These are phyloP conservation scores for Orchestes rusci DNA, from an alignment of 2,888 invertebrate species.

Conservation along the genomic window DNA sequence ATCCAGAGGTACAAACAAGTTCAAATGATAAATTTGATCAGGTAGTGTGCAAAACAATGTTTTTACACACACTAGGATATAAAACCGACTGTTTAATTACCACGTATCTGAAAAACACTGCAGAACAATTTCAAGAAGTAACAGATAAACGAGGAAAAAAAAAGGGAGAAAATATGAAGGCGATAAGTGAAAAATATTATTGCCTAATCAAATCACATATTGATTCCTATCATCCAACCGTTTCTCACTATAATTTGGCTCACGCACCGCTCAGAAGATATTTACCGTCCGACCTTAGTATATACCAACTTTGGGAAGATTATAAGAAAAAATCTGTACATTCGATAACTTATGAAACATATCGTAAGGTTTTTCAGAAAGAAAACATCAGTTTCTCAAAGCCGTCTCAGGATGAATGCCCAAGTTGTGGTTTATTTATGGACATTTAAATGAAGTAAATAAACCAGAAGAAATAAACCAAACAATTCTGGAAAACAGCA, in stretches of 20 bases:
- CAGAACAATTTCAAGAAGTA: constrained; percentile 4
- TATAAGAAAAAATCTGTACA: constrained; percentile 6
- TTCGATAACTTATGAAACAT: constrained; percentile 13
- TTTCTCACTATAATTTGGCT: constrained; percentile 16
- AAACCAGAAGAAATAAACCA: neutral
- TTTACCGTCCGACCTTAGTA: constrained; percentile 9
- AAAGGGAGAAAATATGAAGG: constrained; percentile 11
- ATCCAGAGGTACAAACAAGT: neutral
- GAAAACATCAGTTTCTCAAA: constrained; percentile 16
- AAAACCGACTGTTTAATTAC: constrained; percentile 9
- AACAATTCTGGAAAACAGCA: neutral
- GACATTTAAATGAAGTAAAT: constrained; percentile 7
- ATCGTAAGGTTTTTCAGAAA: constrained; percentile 15
- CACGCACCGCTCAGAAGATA: constrained; percentile 11
- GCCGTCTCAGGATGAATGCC: constrained; percentile 17
- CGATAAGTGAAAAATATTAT: constrained; percentile 12
- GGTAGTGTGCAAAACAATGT: constrained; percentile 7
- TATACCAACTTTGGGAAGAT: constrained; percentile 16
- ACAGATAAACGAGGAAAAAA: constrained; percentile 7
- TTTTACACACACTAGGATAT: constrained; percentile 10
- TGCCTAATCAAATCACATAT: constrained; percentile 10
- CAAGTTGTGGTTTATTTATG: constrained; percentile 6
- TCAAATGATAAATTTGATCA: neutral
- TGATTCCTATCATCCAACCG: constrained; percentile 13
- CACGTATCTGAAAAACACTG: constrained; percentile 7